Conservation (phyloP, 1,140 invertebrate genomes). For the Eumeta japonica region DNA sequence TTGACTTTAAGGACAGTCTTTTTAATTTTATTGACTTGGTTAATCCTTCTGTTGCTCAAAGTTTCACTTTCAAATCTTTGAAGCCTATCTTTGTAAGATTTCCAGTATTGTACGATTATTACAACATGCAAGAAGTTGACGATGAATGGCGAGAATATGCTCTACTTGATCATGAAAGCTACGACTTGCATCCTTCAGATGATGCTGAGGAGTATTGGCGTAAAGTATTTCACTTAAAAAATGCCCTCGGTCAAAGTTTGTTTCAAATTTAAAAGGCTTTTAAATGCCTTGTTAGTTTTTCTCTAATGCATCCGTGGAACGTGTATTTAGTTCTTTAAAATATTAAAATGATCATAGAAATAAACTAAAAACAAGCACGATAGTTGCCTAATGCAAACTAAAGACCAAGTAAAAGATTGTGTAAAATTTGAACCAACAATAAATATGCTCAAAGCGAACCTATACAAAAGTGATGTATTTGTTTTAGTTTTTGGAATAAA, state of each 20-base stretch:
- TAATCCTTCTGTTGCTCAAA: not conserved
- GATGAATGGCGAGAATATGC: not conserved
- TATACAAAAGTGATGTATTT: constrained; percentile 6
- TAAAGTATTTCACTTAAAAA: constrained; percentile 3
- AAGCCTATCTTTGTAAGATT: not conserved
- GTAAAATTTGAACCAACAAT: constrained; percentile 5
- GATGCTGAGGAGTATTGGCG: too few species aligned
- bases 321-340: constrained; percentile 4
- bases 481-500: constrained; percentile 6
- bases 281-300: constrained; percentile 5
- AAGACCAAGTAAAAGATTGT: constrained; percentile 4
- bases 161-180: too few species aligned
- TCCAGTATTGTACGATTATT: not conserved
- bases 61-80: not conserved
- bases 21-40: not conserved
- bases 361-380: constrained; percentile 7
- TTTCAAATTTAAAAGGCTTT: constrained; percentile 5
- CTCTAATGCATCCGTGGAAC: constrained; percentile 4
- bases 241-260: constrained; percentile 3
- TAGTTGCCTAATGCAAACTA: constrained; percentile 5
- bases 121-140: not conserved
- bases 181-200: too few species aligned
- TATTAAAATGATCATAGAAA: constrained; percentile 5
- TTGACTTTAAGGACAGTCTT: not conserved
- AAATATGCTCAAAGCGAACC: constrained; percentile 6